Evolutionary conservation across 2,888 invertebrate genomes (phyloP).

Genomic region (Drosophila kanekoi): DNA sequence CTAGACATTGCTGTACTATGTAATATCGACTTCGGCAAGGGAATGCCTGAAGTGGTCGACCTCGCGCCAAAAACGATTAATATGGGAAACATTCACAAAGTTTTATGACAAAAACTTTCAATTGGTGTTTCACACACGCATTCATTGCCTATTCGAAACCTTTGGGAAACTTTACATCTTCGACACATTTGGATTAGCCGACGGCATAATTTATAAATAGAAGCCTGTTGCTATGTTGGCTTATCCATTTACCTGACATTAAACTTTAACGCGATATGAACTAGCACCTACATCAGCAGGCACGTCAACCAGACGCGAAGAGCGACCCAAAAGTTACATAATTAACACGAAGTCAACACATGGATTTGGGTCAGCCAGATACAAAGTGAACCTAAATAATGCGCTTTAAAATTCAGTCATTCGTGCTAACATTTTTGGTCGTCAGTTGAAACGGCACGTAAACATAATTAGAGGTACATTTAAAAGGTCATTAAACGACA

Average conservation of each 20-base stretch:
- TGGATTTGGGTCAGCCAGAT: constrained; percentile 59
- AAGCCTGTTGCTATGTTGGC: constrained; percentile 15
- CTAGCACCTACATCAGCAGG: constrained; percentile 31
- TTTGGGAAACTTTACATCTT: constrained; percentile 14
- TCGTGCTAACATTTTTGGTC: constrained; percentile 42
- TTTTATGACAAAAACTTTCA: constrained; percentile 19
- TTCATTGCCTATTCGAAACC: constrained; percentile 28
- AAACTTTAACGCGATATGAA: constrained; percentile 48
- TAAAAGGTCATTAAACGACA: constrained; percentile 75
- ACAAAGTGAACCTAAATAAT: constrained; percentile 32
- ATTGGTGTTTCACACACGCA: constrained; percentile 17
- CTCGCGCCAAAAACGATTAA: not conserved
- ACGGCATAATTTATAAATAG: constrained; percentile 24
- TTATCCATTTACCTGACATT: constrained; percentile 33
- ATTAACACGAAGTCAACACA: constrained; percentile 69
- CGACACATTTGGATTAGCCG: constrained; percentile 8
- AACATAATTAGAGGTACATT: constrained; percentile 78
- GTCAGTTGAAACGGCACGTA: constrained; percentile 64
- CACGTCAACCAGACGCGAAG: constrained; percentile 46
- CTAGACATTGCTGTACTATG: too few relatives aligned
- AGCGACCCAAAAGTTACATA: constrained; percentile 61
- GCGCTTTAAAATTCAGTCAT: constrained; percentile 65
- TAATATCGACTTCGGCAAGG: not conserved
- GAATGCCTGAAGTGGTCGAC: not conserved
- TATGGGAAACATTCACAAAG: constrained; percentile 16